Evolutionary conservation across 1,140 invertebrate genomes (phyloP), one percentile per base, ranked within the genome.

Genomic region (Agraylea sexmaculata): DNA sequence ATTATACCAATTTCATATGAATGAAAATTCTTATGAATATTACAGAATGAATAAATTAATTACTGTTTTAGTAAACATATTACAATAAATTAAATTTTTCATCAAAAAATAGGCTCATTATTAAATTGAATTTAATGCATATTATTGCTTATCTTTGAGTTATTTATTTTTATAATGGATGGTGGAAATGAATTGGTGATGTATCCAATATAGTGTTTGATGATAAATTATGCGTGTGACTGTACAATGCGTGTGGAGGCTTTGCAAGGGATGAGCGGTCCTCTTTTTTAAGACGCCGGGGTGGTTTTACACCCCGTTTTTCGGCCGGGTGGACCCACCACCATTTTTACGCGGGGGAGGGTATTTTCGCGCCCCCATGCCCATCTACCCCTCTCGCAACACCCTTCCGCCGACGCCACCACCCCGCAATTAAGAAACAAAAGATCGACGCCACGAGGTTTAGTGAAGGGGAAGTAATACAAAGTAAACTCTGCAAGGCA

Each of bases 341-440:
- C 18, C 20, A 18, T 39, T 29, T 39, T 29, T 22, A 28, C 16
- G 22, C 15, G 20, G 39, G 30, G 46, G 37, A 27, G 46, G 42
- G 30, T 43, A 39, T 43, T 49, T 48, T 44, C 28, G 13, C 23
- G 22, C 17, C 20, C 20, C n/a, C n/a, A n/a, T n/a, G n/a, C n/a
- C n/a, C n/a, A n/a, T n/a, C n/a, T n/a, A n/a, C n/a, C 19, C 16
- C 17, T 29, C 38, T n/a, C 37, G 27, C 10, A 13, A 38, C 8
- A 28, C 29, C 46, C 30, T 38, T 34, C 40, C 33, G 38, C 40
- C 31, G 36, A 38, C 43, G 32, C 47, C 44, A 41, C n/a, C n/a
- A n/a, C 44, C 47, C 43, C 47, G 47, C 47, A 49, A 49, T 49
- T 49, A 49, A 49, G 47, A 49, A 49, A 49, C 47, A 49, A 49